Percentiles rank a stretch among this genome's conserved stretches.
These are phyloP conservation scores for Amiota communis DNA, from an alignment of 2,888 invertebrate genomes.

Conservation along the genomic window DNA sequence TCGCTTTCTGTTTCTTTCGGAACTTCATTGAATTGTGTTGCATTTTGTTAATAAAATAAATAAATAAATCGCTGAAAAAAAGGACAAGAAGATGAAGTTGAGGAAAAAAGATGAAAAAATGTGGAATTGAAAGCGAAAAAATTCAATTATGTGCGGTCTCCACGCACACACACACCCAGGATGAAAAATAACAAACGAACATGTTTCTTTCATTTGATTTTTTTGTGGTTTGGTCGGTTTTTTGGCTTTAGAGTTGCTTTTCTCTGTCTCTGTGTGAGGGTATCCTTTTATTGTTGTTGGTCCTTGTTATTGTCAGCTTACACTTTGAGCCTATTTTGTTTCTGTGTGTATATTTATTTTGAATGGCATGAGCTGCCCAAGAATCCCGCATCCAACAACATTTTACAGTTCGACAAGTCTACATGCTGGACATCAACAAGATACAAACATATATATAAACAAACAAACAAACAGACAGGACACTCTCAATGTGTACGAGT, in stretches of 20 bases:
- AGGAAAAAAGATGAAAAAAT: neutral
- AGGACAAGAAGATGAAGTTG: neutral
- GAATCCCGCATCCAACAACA: constrained; percentile 21
- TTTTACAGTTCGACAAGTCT: constrained; percentile 28
- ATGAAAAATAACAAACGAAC: constrained; percentile 16
- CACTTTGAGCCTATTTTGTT: constrained; percentile 21
- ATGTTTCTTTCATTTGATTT: constrained; percentile 3
- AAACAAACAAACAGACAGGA: neutral
- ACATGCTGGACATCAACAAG: neutral
- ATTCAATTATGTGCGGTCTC: constrained; percentile 16
- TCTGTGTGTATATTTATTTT: constrained; percentile 7
- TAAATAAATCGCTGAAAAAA: neutral
- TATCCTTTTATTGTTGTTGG: neutral
- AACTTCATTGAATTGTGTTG: constrained; percentile 16
- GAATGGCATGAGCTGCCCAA: neutral
- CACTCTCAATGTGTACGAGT: neutral
- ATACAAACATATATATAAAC: neutral
- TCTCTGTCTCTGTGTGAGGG: neutral
- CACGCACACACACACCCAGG: neutral
- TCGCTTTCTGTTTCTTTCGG: constrained; percentile 4
- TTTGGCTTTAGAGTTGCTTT: constrained; percentile 8
- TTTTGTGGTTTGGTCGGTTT: constrained; percentile 18
- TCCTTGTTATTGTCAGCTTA: neutral
- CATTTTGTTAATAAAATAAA: constrained; percentile 1
- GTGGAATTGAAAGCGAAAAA: neutral